phyloP scores from a whole-genome alignment of 2,888 invertebrate genomes.

The Hypena proboscidalis region DNA sequence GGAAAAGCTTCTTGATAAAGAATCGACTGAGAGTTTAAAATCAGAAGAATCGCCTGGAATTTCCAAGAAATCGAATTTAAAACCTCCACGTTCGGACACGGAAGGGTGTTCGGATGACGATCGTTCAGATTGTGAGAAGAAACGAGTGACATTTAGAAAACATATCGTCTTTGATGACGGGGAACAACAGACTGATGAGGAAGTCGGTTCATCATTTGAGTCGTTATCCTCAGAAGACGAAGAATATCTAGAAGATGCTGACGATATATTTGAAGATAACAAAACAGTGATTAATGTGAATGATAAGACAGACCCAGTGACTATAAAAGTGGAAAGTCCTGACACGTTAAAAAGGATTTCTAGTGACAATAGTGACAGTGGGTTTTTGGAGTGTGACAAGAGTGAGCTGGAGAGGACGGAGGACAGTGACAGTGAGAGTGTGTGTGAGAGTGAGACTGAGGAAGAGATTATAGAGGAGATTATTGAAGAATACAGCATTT shows the following conservation, averaged over 20 bases:
- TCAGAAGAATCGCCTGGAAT: slow-evolving; percentile 57
- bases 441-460: slow-evolving; percentile 59
- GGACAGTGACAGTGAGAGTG: slow-evolving; percentile 57
- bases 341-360: slow-evolving; percentile 66
- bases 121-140: slow-evolving; percentile 74
- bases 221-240: slow-evolving; percentile 72
- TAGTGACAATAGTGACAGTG: slow-evolving; percentile 82
- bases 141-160: slow-evolving; percentile 77
- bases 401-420: slow-evolving; percentile 61
- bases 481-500: slow-evolving; percentile 45
- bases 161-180: slow-evolving; percentile 83
- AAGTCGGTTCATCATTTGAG: slow-evolving; percentile 73
- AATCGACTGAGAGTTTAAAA: slow-evolving; percentile 41
- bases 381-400: slow-evolving; percentile 74
- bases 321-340: slow-evolving; percentile 60
- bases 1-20: slow-evolving; percentile 53
- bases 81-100: slow-evolving; percentile 71
- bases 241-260: slow-evolving; percentile 71
- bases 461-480: slow-evolving; percentile 58
- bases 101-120: slow-evolving; percentile 79
- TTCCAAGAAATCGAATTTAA: slow-evolving; percentile 74
- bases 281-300: slow-evolving; percentile 66
- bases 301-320: slow-evolving; percentile 49
- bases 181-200: slow-evolving; percentile 78
- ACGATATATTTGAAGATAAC: slow-evolving; percentile 63